Evolutionary conservation across 2,888 invertebrate genomes (phyloP).

Genomic region (Tetheella fluctuosa): DNA sequence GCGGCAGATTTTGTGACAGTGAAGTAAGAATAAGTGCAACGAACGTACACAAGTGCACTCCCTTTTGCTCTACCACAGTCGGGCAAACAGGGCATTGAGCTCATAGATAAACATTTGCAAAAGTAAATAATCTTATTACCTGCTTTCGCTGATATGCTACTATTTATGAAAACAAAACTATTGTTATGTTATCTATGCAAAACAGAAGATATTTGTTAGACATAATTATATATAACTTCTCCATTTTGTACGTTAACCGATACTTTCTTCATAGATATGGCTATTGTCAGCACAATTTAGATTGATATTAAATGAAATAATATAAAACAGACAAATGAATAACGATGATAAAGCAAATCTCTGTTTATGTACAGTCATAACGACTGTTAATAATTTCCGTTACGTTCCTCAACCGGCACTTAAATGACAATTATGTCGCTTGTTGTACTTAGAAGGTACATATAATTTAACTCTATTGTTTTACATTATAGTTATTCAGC

Average conservation of each 20-base stretch:
- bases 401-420: not conserved
- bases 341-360: conserved; percentile 1
- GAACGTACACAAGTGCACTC: too few species aligned
- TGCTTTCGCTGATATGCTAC: conserved; percentile 10
- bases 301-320: too few species aligned
- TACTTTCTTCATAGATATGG: not conserved
- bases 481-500: not conserved
- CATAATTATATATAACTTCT: not conserved
- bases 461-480: not conserved
- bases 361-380: not conserved
- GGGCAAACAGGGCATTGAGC: not conserved
- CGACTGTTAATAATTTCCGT: not conserved
- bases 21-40: too few species aligned
- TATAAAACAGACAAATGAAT: not conserved
- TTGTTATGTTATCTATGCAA: conserved; percentile 28
- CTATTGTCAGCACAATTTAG: not conserved
- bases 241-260: not conserved
- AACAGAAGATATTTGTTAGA: not conserved
- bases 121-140: not conserved
- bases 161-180: conserved; percentile 34
- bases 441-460: not conserved
- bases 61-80: not conserved
- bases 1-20: too few species aligned
- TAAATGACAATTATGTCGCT: not conserved
- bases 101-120: not conserved